phyloP scores from a whole-genome alignment of 1,140 invertebrate species.

The Halyomorpha halys region DNA sequence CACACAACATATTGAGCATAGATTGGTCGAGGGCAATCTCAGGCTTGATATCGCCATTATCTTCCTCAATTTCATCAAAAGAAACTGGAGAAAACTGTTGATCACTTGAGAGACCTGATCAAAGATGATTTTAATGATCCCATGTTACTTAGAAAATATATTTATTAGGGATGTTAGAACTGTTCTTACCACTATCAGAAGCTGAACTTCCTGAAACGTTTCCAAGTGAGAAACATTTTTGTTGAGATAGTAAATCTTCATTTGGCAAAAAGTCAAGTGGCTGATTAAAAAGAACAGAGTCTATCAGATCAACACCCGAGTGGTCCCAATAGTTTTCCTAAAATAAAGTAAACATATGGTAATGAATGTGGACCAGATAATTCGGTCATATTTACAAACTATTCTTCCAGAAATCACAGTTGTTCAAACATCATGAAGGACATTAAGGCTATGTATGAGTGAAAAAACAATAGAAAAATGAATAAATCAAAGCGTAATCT shows the following conservation, averaged over 20 bases:
- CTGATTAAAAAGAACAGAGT: conserved; percentile 27
- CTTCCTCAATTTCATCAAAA: conserved; percentile 24
- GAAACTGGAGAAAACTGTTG: conserved; percentile 29
- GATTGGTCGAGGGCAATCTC: conserved; percentile 19
- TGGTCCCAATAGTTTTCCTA: conserved; percentile 27
- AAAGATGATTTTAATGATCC: neutral
- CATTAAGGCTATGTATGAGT: too few relatives aligned
- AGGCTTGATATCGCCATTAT: conserved; percentile 21
- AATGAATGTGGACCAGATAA: too few relatives aligned
- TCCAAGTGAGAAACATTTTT: conserved; percentile 16
- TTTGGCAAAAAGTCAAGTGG: conserved; percentile 22
- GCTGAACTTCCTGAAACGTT: conserved; percentile 27
- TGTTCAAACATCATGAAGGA: too few relatives aligned
- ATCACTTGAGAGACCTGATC: conserved; percentile 28
- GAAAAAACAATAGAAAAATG: too few relatives aligned
- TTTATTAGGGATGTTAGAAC: too few relatives aligned
- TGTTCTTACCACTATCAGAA: conserved; percentile 31
- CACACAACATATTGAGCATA: conserved; percentile 6
- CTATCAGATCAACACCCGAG: conserved; percentile 29
- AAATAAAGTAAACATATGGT: neutral
- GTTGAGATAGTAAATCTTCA: conserved; percentile 11
- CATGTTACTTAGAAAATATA: too few relatives aligned
- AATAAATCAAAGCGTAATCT: too few relatives aligned
- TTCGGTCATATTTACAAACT: too few relatives aligned
- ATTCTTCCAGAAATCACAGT: too few relatives aligned